Evolutionary conservation across 2,888 invertebrate genomes (phyloP).

Genomic region (Beris morrisii): DNA sequence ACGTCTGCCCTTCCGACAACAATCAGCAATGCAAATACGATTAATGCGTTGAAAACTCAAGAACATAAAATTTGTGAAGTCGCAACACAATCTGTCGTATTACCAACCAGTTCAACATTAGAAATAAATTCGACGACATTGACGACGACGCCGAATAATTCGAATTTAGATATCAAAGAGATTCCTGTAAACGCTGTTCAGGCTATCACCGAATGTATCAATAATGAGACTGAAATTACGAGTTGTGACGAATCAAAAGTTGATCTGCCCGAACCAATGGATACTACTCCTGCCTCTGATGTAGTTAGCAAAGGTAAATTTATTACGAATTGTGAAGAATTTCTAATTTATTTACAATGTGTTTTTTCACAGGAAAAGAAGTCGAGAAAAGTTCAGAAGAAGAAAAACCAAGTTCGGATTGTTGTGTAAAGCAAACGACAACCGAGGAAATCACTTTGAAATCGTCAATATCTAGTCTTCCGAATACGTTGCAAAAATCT

Average conservation of each 20-base stretch:
- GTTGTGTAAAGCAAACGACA: conserved; percentile 22
- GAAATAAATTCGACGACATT: conserved; percentile 35
- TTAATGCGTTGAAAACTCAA: conserved; percentile 18
- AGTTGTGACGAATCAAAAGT: conserved; percentile 43
- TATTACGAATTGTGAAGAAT: too few relatives aligned
- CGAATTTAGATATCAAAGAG: conserved; percentile 6
- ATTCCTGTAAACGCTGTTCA: neutral
- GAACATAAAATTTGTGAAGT: conserved; percentile 18
- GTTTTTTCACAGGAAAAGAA: too few relatives aligned
- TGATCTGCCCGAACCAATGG: conserved; percentile 46
- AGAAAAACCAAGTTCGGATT: conserved; percentile 22
- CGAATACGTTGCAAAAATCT: conserved; percentile 7
- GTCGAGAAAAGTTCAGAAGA: conserved; percentile 10
- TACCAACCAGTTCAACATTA: conserved; percentile 19
- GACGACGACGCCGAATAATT: neutral
- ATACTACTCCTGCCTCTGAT: conserved; percentile 40
- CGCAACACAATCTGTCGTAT: neutral
- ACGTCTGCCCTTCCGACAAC: conserved; percentile 17
- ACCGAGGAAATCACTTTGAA: conserved; percentile 21
- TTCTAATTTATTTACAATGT: too few relatives aligned
- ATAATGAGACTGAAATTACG: conserved; percentile 39
- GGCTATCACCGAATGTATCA: conserved; percentile 7
- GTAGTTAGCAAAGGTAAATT: conserved; percentile 31
- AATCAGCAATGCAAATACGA: conserved; percentile 3
- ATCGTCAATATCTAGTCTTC: neutral